Percentiles rank a stretch among this genome's conserved stretches.
These are phyloP conservation scores for Biston betularia DNA, from an alignment of 2,888 invertebrate genomes.

Conservation along the genomic window DNA sequence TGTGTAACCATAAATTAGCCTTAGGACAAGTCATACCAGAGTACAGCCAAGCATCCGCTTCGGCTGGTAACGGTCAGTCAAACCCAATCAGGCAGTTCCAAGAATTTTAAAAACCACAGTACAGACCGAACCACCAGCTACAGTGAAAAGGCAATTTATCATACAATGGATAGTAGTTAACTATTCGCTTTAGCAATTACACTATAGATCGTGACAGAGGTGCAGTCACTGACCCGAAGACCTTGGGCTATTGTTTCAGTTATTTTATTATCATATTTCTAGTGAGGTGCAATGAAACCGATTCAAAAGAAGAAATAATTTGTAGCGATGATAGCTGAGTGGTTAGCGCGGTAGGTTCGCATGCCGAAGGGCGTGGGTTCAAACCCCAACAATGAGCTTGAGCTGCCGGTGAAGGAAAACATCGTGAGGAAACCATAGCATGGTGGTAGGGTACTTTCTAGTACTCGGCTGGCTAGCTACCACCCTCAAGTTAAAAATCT, in stretches of 20 bases:
- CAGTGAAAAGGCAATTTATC: slow-evolving; percentile 17
- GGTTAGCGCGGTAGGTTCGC: no score
- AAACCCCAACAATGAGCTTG: no score
- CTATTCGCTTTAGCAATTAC: slow-evolving; percentile 23
- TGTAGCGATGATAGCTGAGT: no score
- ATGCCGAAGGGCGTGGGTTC: no score
- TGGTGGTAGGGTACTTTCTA: no score
- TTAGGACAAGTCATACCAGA: not conserved
- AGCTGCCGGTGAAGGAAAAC: no score
- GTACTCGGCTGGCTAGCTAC: no score
- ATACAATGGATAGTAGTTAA: slow-evolving; percentile 27
- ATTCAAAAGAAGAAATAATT: slow-evolving; percentile 44
- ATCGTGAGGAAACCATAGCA: no score
- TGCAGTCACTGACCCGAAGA: slow-evolving; percentile 30
- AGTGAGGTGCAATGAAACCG: slow-evolving; percentile 47
- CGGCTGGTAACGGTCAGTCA: not conserved
- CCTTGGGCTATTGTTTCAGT: slow-evolving; percentile 42
- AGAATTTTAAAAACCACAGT: slow-evolving; percentile 15
- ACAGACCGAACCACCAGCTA: not conserved
- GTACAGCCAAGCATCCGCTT: not conserved
- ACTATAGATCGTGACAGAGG: slow-evolving; percentile 32
- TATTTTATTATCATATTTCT: slow-evolving; percentile 32
- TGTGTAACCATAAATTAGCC: not conserved
- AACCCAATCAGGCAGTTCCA: slow-evolving; percentile 5
- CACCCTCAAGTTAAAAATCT: no score